Conservation (phyloP, 2,113 vertebrate species). For the Anthoscopus minutus region DNA sequence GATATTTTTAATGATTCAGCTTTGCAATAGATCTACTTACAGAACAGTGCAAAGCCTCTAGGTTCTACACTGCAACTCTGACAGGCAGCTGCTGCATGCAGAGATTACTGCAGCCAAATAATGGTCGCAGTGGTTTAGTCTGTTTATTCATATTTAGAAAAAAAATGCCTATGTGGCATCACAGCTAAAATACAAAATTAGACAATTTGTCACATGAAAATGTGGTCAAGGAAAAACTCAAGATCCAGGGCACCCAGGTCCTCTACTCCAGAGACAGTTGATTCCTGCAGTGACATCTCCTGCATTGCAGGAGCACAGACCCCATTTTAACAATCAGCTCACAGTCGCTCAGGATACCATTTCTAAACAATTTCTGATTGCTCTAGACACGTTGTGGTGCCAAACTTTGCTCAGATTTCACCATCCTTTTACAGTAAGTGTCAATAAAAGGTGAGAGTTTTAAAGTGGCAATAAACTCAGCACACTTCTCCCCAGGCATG, state of each 20-base stretch:
- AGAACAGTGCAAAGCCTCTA: neutral
- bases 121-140: neutral
- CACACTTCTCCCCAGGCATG: neutral
- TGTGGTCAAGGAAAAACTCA: neutral
- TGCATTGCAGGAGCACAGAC: neutral
- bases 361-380: neutral
- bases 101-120: neutral
- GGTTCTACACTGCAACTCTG: neutral
- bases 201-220: neutral
- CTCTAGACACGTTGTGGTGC: neutral
- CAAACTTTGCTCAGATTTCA: neutral
- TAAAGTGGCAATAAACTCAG: neutral
- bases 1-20: neutral
- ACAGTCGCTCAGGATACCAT: neutral
- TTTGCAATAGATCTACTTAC: neutral
- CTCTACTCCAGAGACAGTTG: neutral
- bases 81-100: neutral
- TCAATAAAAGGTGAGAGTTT: neutral
- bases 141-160: neutral
- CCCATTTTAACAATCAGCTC: fast-evolving
- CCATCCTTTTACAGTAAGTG: neutral
- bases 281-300: neutral
- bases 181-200: neutral
- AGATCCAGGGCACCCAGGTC: neutral
- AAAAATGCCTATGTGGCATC: neutral